Conservation (phyloP, 2,113 vertebrate species). For the Proteles cristata region DNA sequence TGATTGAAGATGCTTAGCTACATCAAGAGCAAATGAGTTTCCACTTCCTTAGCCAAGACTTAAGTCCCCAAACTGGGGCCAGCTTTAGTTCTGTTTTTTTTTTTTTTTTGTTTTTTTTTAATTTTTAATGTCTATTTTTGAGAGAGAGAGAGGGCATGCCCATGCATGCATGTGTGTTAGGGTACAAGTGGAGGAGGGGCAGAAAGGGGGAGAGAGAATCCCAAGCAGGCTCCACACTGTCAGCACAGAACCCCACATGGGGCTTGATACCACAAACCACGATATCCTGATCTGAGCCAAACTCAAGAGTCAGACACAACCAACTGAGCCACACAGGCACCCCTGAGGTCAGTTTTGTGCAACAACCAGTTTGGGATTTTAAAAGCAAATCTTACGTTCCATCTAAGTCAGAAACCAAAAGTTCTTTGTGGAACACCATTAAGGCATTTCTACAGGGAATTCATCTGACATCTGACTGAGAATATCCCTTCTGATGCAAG, state of each 20-base stretch:
- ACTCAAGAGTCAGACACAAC: too few relatives aligned
- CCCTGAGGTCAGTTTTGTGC: neutral
- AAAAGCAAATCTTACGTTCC: neutral
- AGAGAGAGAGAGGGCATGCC: too few relatives aligned
- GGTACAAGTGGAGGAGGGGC: too few relatives aligned
- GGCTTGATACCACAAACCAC: too few relatives aligned
- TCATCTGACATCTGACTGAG: neutral
- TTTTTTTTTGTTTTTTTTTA: too few relatives aligned
- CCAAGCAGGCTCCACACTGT: too few relatives aligned
- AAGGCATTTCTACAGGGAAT: neutral
- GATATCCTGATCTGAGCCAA: too few relatives aligned
- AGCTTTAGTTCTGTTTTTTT: neutral
- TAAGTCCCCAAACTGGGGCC: neutral
- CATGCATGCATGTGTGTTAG: too few relatives aligned
- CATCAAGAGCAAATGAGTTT: neutral
- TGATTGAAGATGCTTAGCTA: neutral
- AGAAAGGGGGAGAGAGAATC: too few relatives aligned
- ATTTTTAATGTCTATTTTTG: too few relatives aligned
- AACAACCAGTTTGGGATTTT: neutral
- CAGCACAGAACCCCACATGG: too few relatives aligned
- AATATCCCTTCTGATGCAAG: neutral
- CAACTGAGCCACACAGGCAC: too few relatives aligned
- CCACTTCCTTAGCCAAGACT: neutral
- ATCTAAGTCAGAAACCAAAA: neutral
- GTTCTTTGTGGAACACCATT: neutral